A percentile compares a stretch with the other conserved stretches of the same genome.
Conservation (phyloP, 2,113 vertebrate species). For the Dolichallabes microphthalmus region DNA sequence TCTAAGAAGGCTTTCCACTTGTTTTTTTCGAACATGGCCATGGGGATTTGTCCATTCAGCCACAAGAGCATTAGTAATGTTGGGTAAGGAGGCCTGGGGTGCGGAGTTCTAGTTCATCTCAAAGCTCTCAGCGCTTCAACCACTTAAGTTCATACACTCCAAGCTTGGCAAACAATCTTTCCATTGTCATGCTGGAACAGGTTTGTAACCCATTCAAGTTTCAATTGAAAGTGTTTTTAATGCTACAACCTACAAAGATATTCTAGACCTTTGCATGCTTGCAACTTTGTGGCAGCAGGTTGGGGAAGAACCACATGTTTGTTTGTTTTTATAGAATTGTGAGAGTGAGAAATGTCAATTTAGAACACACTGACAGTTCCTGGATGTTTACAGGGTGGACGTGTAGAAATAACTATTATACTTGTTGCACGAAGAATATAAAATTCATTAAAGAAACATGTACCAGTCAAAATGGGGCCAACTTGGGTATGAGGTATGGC, state of each 20-base stretch:
- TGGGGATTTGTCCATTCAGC: not conserved
- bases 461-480: not conserved
- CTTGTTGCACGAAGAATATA: not conserved
- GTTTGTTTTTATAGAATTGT: not conserved
- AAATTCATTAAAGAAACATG: not conserved
- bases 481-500: too few species aligned
- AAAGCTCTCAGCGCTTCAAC: not conserved
- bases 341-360: not conserved
- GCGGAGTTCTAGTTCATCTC: not conserved
- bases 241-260: not conserved
- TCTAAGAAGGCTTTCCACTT: not conserved
- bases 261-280: not conserved
- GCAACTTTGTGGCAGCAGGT: not conserved
- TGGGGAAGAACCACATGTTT: not conserved
- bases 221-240: not conserved
- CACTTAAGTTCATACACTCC: not conserved
- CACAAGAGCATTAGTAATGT: not conserved
- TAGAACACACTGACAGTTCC: not conserved
- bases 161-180: not conserved
- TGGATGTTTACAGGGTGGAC: not conserved
- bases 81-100: not conserved
- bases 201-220: not conserved
- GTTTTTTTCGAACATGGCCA: not conserved
- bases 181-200: not conserved
- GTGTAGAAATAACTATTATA: not conserved